Evolutionary conservation across 2,113 vertebrate genomes (phyloP).

Genomic region (Symphodus melops): DNA sequence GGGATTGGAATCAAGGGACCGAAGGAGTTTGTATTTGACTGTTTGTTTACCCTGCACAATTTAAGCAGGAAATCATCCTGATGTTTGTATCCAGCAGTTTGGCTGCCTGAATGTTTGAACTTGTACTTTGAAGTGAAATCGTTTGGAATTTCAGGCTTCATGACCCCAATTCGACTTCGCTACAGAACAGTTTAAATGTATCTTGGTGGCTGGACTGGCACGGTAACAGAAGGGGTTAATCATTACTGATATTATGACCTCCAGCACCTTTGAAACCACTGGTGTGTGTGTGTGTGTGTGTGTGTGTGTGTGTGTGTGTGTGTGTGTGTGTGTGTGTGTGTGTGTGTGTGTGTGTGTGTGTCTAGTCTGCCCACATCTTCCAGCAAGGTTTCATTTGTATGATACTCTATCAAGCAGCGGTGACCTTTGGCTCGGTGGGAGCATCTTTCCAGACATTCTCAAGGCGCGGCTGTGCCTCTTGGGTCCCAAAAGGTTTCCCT

Average conservation of each 20-base stretch:
- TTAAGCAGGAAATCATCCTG: constrained; percentile 40
- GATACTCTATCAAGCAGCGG: neutral
- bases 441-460: constrained; percentile 16
- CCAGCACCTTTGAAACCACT: neutral
- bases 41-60: constrained; percentile 40
- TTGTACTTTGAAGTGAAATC: neutral
- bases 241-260: neutral
- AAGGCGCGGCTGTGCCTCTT: neutral
- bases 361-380: neutral
- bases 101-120: constrained; percentile 1
- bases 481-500: constrained; percentile 10
- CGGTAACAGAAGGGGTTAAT: constrained; percentile 8
- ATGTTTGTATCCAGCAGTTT: constrained; percentile 23
- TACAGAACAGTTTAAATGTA: neutral
- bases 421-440: constrained; percentile 35
- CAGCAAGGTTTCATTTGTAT: neutral
- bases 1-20: constrained; percentile 50
- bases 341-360: neutral
- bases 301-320: too few species aligned
- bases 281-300: neutral
- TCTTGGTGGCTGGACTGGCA: constrained; percentile 20
- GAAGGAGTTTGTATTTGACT: neutral
- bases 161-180: constrained; percentile 18
- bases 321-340: neutral
- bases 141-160: constrained; percentile 1